These are phyloP conservation scores for Hydractinia symbiolongicarpus DNA, from an alignment of 30 jellyfish, hydroid and myxozoan genomes.

Conservation along the genomic window DNA sequence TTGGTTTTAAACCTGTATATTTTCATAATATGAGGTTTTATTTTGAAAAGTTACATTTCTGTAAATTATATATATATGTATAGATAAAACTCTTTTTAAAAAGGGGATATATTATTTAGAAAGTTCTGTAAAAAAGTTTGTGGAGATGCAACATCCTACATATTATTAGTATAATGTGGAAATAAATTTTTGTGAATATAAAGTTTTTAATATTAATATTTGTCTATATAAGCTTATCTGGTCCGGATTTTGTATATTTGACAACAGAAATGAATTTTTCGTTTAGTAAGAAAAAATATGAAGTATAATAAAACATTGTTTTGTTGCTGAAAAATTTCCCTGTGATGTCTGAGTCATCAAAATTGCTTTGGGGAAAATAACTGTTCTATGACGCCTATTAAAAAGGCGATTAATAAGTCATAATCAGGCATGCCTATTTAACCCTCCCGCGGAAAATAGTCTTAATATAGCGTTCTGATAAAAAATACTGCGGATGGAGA, in stretches of 20 bases:
- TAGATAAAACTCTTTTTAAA: no score
- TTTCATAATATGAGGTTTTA: neutral
- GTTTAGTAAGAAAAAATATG: neutral
- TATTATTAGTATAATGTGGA: constrained; percentile 1
- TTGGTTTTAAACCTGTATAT: neutral
- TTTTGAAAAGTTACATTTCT: neutral
- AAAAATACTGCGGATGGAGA: no score
- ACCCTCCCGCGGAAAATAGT: no score
- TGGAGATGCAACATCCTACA: neutral
- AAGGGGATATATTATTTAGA: no score
- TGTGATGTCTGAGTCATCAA: no score
- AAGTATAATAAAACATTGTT: no score
- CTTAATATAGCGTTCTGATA: no score
- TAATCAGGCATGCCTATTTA: no score
- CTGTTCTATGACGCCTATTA: no score
- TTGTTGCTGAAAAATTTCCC: no score
- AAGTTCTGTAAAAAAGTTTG: neutral
- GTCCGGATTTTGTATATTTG: constrained; percentile 28
- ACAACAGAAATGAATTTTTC: constrained; percentile 12
- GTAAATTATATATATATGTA: neutral
- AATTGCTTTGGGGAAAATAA: no score
- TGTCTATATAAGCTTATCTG: neutral
- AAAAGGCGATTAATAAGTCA: no score
- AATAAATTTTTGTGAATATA: constrained; percentile 7
- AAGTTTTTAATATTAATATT: constrained; percentile 3